phyloP scores from a whole-genome alignment of 2,888 invertebrate genomes.

The Pseudococcus jackbeardsleyi region DNA sequence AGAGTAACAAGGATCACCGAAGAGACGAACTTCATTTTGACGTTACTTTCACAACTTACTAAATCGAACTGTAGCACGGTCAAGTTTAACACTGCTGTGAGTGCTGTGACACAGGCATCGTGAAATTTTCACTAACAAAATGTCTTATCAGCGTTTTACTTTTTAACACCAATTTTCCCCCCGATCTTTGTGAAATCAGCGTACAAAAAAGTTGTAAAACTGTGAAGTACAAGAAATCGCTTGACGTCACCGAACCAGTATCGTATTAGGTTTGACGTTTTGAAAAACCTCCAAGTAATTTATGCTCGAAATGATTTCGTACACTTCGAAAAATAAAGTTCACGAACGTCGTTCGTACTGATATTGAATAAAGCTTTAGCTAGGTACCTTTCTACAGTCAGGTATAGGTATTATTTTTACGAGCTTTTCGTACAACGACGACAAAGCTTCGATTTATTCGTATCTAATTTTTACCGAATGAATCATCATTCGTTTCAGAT shows the following conservation, averaged over 20 bases:
- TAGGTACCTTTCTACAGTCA: background rate
- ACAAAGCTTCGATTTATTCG: background rate
- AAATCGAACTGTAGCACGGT: slow-evolving; percentile 12
- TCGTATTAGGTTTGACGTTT: background rate
- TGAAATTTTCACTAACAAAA: background rate
- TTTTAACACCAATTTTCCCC: slow-evolving; percentile 8
- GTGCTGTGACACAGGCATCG: too few relatives aligned
- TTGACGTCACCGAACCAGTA: slow-evolving; percentile 23
- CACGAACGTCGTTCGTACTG: background rate
- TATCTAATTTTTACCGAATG: too few relatives aligned
- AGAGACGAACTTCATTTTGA: slow-evolving; percentile 24
- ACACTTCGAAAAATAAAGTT: background rate
- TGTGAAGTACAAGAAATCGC: background rate
- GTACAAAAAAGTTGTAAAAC: background rate
- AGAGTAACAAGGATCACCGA: slow-evolving; percentile 1
- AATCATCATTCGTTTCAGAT: too few relatives aligned
- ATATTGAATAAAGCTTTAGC: background rate
- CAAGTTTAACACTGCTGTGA: background rate
- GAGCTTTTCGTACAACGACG: background rate
- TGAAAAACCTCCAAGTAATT: background rate
- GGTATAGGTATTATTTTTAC: background rate
- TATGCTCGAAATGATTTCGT: background rate
- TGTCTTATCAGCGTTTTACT: slow-evolving; percentile 38
- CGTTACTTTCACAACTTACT: background rate
- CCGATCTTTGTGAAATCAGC: background rate